Conservation (phyloP, 2,113 vertebrate species). For the Hoplias malabaricus region DNA sequence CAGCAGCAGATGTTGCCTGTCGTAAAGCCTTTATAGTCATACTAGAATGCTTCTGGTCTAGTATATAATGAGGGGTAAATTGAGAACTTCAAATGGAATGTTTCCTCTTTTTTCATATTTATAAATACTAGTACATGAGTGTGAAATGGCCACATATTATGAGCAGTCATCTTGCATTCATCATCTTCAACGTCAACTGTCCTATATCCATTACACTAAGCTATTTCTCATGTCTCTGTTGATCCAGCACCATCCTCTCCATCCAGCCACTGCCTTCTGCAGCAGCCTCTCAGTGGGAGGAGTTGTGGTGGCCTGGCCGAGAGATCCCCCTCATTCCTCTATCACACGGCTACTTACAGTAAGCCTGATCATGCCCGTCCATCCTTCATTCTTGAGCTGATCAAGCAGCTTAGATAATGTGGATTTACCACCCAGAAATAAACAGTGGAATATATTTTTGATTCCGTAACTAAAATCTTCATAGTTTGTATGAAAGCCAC, state of each 20-base stretch:
- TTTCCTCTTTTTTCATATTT: background rate
- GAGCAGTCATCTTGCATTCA: background rate
- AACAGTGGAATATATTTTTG: background rate
- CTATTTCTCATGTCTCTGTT: conserved; percentile 42
- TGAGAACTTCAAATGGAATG: background rate
- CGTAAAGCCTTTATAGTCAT: background rate
- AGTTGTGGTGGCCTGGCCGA: conserved; percentile 62
- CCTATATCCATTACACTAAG: background rate
- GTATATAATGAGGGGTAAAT: background rate
- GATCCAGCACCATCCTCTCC: conserved; percentile 58
- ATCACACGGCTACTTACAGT: conserved; percentile 70
- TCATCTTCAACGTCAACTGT: conserved; percentile 10
- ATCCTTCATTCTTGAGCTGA: background rate
- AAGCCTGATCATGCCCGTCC: conserved; percentile 56
- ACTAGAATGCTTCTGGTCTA: background rate
- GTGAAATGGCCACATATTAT: background rate
- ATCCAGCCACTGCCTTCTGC: conserved; percentile 59
- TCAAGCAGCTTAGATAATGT: background rate
- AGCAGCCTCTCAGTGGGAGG: conserved; percentile 59
- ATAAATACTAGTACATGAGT: background rate
- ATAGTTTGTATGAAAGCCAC: background rate
- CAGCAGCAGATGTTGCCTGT: conserved; percentile 18
- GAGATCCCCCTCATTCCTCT: conserved; percentile 74
- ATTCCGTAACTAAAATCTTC: background rate
- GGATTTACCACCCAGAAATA: background rate